phyloP scores from a whole-genome alignment of 2,888 invertebrate genomes.

The Dromius quadrimaculatus region DNA sequence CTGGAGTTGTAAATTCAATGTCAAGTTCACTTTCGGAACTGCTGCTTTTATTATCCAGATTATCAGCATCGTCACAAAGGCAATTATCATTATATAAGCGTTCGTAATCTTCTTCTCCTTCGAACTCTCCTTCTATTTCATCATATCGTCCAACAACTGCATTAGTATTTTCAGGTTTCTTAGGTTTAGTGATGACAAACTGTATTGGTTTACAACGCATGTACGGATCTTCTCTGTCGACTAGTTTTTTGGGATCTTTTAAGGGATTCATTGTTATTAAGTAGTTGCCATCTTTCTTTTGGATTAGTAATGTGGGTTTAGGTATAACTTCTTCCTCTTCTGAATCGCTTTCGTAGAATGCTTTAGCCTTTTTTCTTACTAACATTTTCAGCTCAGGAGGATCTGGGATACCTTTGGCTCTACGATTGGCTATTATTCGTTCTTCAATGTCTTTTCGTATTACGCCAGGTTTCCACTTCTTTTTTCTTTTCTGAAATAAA shows the following conservation, averaged over 20 bases:
- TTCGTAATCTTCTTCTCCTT: constrained; percentile 66
- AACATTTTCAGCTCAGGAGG: constrained; percentile 55
- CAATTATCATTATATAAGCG: constrained; percentile 53
- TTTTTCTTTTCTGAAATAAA: constrained; percentile 62
- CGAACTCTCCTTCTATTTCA: constrained; percentile 70
- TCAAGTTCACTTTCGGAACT: constrained; percentile 76
- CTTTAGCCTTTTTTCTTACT: constrained; percentile 63
- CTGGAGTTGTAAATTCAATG: constrained; percentile 79
- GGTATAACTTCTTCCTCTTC: constrained; percentile 69
- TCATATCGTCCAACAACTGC: neutral
- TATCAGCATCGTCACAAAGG: constrained; percentile 63
- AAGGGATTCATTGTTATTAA: constrained; percentile 77
- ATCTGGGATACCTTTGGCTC: constrained; percentile 59
- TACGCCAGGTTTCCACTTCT: constrained; percentile 72
- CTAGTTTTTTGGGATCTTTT: constrained; percentile 72
- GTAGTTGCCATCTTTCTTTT: constrained; percentile 75
- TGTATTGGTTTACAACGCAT: constrained; percentile 77
- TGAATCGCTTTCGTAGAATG: constrained; percentile 63
- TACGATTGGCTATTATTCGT: constrained; percentile 61
- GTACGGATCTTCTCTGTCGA: constrained; percentile 75
- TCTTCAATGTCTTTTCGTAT: constrained; percentile 68
- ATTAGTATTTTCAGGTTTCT: constrained; percentile 56
- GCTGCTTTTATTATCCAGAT: constrained; percentile 67
- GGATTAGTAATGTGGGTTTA: constrained; percentile 74
- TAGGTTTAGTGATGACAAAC: constrained; percentile 75